These are phyloP conservation scores for Amphipoea lucens DNA, from an alignment of 2,888 invertebrate species.

Conservation along the genomic window DNA sequence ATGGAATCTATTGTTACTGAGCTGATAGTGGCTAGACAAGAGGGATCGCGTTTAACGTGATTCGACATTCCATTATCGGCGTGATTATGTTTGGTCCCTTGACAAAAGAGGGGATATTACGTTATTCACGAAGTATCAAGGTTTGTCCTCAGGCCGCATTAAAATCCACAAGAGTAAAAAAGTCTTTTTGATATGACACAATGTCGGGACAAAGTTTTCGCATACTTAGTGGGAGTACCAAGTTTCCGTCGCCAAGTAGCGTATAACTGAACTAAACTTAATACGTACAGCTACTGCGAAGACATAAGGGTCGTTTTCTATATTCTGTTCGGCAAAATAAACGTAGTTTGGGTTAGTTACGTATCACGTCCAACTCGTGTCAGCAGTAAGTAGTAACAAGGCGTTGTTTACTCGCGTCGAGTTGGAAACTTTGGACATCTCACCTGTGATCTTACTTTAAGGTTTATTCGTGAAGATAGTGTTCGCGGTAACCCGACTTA, in stretches of 20 bases:
- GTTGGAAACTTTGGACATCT: conserved; percentile 77
- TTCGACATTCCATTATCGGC: conserved; percentile 70
- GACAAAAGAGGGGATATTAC: conserved; percentile 46
- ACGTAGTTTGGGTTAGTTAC: conserved; percentile 65
- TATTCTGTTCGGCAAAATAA: conserved; percentile 57
- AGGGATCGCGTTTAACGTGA: conserved; percentile 68
- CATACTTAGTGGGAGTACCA: conserved; percentile 65
- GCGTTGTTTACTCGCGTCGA: conserved; percentile 76
- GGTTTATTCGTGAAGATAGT: conserved; percentile 59
- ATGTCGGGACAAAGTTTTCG: conserved; percentile 70
- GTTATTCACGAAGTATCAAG: conserved; percentile 52
- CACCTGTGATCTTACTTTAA: conserved; percentile 71
- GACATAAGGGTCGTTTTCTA: conserved; percentile 66
- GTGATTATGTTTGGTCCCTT: conserved; percentile 67
- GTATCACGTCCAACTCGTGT: conserved; percentile 71
- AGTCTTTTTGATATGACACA: conserved; percentile 46
- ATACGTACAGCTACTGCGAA: conserved; percentile 40
- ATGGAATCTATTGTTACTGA: conserved; percentile 76
- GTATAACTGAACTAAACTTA: conserved; percentile 48
- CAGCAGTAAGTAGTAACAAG: conserved; percentile 75
- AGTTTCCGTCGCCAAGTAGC: conserved; percentile 43
- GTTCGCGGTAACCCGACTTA: conserved; percentile 7
- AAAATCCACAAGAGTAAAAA: conserved; percentile 54
- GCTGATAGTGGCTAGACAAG: conserved; percentile 69
- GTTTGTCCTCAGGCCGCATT: conserved; percentile 23